Evolutionary conservation across 2,113 vertebrate species (phyloP).

Genomic region (Mungos mungo): DNA sequence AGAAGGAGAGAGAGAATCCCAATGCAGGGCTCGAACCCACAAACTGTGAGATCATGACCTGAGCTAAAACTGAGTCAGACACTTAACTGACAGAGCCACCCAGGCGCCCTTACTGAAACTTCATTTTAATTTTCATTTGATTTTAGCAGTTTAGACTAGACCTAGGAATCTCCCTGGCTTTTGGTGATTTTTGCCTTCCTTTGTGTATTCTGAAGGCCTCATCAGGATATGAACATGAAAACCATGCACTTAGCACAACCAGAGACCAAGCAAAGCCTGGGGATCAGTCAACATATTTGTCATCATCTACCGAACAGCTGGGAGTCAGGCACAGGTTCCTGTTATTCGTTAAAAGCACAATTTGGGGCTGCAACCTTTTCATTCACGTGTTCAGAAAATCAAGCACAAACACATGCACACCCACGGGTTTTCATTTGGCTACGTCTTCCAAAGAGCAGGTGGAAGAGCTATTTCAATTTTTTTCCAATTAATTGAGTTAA

Average conservation of each 20-base stretch:
- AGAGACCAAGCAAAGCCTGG: slow-evolving; percentile 44
- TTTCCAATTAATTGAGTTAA: slow-evolving; percentile 58
- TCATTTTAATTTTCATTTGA: not conserved
- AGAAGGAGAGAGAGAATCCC: too few relatives aligned
- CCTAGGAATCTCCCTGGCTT: slow-evolving; percentile 21
- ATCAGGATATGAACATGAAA: slow-evolving; percentile 64
- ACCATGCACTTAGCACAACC: slow-evolving; percentile 40
- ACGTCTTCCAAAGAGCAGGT: slow-evolving; percentile 49
- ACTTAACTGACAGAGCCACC: too few relatives aligned
- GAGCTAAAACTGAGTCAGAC: too few relatives aligned
- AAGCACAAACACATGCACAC: not conserved
- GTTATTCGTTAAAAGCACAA: not conserved
- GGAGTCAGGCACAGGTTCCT: slow-evolving; percentile 24
- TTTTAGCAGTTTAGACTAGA: not conserved
- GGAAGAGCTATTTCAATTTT: slow-evolving; percentile 58
- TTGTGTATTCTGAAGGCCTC: slow-evolving; percentile 67
- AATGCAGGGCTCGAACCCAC: too few relatives aligned
- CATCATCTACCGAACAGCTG: slow-evolving; percentile 30
- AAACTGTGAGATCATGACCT: too few relatives aligned
- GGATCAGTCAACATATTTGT: slow-evolving; percentile 39
- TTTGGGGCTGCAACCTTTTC: not conserved
- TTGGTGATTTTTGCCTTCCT: slow-evolving; percentile 63
- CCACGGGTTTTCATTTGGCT: slow-evolving; percentile 40
- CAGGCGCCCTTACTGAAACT: not conserved
- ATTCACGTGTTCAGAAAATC: not conserved